These are phyloP conservation scores for Anastrepha obliqua DNA, from an alignment of 1,140 invertebrate genomes.

Conservation along the genomic window DNA sequence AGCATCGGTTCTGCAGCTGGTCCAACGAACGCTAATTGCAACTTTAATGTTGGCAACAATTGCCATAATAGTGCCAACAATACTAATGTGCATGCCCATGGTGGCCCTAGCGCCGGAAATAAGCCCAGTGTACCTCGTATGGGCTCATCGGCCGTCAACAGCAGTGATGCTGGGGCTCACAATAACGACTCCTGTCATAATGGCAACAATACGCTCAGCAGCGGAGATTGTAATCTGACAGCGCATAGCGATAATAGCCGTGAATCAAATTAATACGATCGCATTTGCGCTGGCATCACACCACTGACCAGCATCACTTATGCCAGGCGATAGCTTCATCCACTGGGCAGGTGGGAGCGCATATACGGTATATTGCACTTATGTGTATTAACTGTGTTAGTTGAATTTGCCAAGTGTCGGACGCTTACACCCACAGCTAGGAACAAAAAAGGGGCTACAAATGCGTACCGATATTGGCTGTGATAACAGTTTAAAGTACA, in stretches of 20 bases:
- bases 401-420: constrained; percentile 56
- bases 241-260: constrained; percentile 78
- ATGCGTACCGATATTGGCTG: constrained; percentile 56
- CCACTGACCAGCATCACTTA: background rate
- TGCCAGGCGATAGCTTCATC: background rate
- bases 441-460: background rate
- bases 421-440: constrained; percentile 10
- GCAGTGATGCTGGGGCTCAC: constrained; percentile 72
- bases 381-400: background rate
- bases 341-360: background rate
- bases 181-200: constrained; percentile 61
- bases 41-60: background rate
- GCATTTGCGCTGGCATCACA: background rate
- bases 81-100: constrained; percentile 26
- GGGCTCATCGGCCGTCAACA: background rate
- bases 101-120: background rate
- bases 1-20: background rate
- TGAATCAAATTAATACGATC: constrained; percentile 77
- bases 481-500: constrained; percentile 55
- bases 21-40: background rate
- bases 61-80: constrained; percentile 17
- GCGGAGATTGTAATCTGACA: constrained; percentile 67
- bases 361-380: background rate
- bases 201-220: constrained; percentile 62
- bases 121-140: background rate